Conservation (phyloP, 2,113 vertebrate species). For the Noturus placidus region DNA sequence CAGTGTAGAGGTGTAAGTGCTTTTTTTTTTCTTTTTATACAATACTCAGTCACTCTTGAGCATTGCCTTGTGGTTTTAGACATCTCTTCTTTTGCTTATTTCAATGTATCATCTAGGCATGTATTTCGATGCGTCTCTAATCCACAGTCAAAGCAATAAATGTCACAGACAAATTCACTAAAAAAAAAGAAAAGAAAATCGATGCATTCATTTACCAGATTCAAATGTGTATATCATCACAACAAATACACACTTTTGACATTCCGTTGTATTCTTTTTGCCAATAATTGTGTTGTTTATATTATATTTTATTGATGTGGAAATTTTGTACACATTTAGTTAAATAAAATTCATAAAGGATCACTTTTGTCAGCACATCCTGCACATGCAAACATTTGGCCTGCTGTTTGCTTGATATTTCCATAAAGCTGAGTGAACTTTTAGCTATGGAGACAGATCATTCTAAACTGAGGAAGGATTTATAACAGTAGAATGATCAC, state of each 20-base stretch:
- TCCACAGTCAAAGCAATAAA: neutral
- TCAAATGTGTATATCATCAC: neutral
- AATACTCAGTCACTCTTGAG: neutral
- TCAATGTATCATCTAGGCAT: neutral
- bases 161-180: neutral
- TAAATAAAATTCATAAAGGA: neutral
- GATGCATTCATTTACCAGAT: neutral
- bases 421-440: constrained; percentile 13
- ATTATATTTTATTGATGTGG: neutral
- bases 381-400: neutral
- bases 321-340: neutral
- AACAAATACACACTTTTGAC: neutral
- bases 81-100: neutral
- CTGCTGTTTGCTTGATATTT: neutral
- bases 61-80: neutral
- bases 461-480: neutral
- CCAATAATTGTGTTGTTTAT: neutral
- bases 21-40: no score
- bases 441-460: neutral
- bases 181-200: neutral
- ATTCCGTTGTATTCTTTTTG: neutral
- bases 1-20: no score
- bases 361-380: neutral
- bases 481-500: neutral
- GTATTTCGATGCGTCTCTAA: neutral